Base-by-base conservation (phyloP, 2,797 vertebrate genomes). In the Sebastiscus albofasciatus region DNA sequence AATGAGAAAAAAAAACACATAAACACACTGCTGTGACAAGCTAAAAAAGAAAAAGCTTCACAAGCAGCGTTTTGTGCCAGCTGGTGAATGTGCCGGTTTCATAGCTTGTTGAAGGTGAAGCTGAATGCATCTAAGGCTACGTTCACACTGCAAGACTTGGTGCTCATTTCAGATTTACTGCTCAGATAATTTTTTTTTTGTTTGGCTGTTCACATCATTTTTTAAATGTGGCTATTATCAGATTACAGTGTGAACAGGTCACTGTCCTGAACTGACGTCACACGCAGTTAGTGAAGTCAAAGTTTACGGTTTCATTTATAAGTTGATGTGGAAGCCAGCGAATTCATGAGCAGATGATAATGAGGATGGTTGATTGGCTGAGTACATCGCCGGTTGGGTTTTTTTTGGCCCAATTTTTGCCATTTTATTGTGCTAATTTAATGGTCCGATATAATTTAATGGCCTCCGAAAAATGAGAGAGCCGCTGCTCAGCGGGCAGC, bases 41-140 rank as follows among this genome's bases (percentile, higher is more conserved):
- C n/a, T 14, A 14, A 46, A 6, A 60, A 69, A 33, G 4, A 39
- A 34, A 34, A 14, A 29, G 55, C 36, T 46, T 64, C 78, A 67
- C 31, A 66, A 31, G 67, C 36, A 55, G 73, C 6, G 16, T 55
- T 72, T 56, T 31, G 46, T 77, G 69, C 34, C 73, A 82, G 46
- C 27, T 68, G 54, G 33, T 64, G 6, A 71, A 82, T 71, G 52
- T 67, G 24, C 13, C 5, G 0, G 31, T 65, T 52, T 69, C 9
- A 56, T 12, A 16, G 69, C 24, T 36, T 29, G 22, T 55, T 71
- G 61, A 62, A 24, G 36, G 13, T 24, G 20, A 75, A 46, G 46
- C 29, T 80, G 33, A 75, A 2, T 65, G 62, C 22, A 29, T 24
- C 22, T 22, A 22, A 4, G 49, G 49, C 20, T 0, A 52, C 49